Evolutionary conservation across 2,888 invertebrate genomes (phyloP), one percentile per base, ranked within the genome.

Genomic region (Acanthococcus lagerstroemiae): DNA sequence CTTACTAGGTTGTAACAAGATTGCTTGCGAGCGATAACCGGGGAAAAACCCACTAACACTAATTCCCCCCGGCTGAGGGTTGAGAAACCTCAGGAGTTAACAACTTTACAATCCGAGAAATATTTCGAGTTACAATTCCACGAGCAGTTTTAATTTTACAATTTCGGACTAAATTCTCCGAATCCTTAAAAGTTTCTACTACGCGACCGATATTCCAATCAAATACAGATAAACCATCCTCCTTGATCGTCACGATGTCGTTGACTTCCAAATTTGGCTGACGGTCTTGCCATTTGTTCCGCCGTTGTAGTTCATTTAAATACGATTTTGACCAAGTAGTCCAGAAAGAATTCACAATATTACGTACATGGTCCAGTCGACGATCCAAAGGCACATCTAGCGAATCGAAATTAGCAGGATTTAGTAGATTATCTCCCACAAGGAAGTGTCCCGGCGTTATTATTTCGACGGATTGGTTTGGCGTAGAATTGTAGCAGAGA

Each of bases 151-250:
- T 26, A 17, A 54, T 25, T 15, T 54, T 17, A 22, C 7, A 22
- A 54, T 54, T 54, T 30, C 37, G 37, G 12, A 37, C 57, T n/a
- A 19, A 19, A 21, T 57, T 37, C 5, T 57, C 30, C 12, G 15
- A 9, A 22, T 45, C 57, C 19, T 26, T 15, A 21, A 57, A n/a
- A 21, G 19, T 15, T 45, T 57, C 12, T 12, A 37, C 21, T 15
- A 57, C 22, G 9, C 21, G 27, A 44, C 57, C 57, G n/a, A 57
- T 37, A 37, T 30, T 30, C 57, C 57, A 57, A 30, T 57, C 6
- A 15, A 57, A 7, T 22, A 37, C 44, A 22, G 37, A 9, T 9
- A 37, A 15, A 4, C 37, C 37, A 22, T 57, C 57, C 2, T 57
- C 57, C 37, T 45, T 45, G 7, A 57, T n/a, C 15, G 37, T n/a